Conservation (phyloP, 2,113 vertebrate species). For the Rattus norvegicus region DNA sequence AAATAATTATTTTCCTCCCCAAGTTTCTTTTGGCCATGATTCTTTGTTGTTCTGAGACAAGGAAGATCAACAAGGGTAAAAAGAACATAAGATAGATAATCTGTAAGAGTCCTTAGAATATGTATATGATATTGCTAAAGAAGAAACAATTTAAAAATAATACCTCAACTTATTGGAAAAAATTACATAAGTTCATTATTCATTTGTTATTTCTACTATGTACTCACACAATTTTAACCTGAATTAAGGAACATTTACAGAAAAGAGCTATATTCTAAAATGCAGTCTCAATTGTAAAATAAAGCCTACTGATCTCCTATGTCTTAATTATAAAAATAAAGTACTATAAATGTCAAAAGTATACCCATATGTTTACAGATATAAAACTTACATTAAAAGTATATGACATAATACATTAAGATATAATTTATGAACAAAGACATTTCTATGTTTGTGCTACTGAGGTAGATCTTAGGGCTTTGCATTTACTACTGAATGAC, state of each 20-base stretch:
- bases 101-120: neutral
- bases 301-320: neutral
- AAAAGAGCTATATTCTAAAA: neutral
- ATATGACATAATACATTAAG: neutral
- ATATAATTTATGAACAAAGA: neutral
- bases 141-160: neutral
- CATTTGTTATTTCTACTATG: neutral
- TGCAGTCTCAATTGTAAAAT: neutral
- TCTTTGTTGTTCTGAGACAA: neutral
- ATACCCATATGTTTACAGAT: neutral
- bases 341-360: neutral
- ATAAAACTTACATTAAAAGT: neutral
- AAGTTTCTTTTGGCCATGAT: neutral
- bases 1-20: neutral
- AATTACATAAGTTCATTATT: neutral
- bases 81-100: neutral
- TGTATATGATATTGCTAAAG: neutral
- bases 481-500: neutral
- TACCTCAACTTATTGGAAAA: neutral
- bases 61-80: neutral
- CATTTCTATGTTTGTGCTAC: neutral
- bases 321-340: neutral
- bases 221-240: constrained; percentile 25
- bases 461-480: neutral
- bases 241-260: constrained; percentile 1